Evolutionary conservation across 2,888 invertebrate species (phyloP), one percentile per base, ranked within the genome.

Genomic region (Orthonevra nobilis): DNA sequence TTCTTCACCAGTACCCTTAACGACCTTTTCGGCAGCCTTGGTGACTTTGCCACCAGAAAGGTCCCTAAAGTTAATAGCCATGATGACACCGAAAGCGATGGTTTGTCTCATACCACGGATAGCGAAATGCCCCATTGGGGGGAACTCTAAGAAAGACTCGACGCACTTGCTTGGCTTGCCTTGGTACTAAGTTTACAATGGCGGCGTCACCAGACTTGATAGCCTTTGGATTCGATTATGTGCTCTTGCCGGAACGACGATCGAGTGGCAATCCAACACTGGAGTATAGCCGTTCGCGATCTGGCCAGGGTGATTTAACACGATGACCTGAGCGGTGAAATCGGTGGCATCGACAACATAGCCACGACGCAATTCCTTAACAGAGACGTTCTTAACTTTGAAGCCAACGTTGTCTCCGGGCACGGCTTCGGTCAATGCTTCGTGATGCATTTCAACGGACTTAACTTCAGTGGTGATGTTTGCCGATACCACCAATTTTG

Each of bases 21-120:
- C 91, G 88, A 97, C 98, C 92, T 98, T 98, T 92, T 97, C 97
- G 85, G 98, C 99, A 89, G 99, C 97, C 92, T 99, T 99, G 92
- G 98, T 99, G 90, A 97, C 97, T 92, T 99, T 99, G 88, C 97
- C 97, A 86, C 94, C 92, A 81, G 92, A 89, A 44, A 92, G 91
- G 85, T 98, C 98, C 91, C 97, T 96, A 93, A 97, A 96, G 91
- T 92, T 95, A 84, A 97, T 97, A 84, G 91, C 91, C 92, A 97
- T 97, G 91, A 98, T 98, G 90, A 98, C 98, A 90, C 98, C 98
- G 83, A 99, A 98, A 85, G 99, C 99, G 61, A 99, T 99, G 0
- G 99, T 99, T 90, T 99, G 99, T 91, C 98, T 96, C 99, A 99
- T 99, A 93, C 99, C 99, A 93, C 99, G 98, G 82, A 99, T 99